Evolutionary conservation across 2,113 vertebrate species (phyloP).

Genomic region (Rostratula benghalensis): DNA sequence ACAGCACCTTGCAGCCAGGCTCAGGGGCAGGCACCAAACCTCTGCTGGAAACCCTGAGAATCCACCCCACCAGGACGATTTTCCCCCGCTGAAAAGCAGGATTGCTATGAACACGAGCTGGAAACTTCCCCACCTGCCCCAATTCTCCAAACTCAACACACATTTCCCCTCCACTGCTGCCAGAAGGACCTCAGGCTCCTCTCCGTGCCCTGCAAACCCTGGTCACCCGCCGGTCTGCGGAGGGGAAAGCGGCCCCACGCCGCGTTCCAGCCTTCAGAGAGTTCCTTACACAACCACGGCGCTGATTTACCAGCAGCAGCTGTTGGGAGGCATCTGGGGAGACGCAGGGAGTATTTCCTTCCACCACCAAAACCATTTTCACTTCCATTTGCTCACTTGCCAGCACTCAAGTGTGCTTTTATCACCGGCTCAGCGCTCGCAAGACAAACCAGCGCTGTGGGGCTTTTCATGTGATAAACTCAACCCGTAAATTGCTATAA

Average conservation of each 20-base stretch:
- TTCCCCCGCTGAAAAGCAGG: background rate
- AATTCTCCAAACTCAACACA: accelerated
- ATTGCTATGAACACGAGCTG: background rate
- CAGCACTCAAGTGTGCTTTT: background rate
- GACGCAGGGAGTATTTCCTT: background rate
- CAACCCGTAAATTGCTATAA: background rate
- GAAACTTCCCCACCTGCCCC: background rate
- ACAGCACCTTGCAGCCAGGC: background rate
- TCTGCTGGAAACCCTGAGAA: background rate
- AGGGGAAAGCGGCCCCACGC: background rate
- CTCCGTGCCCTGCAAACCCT: background rate
- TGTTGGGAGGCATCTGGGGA: background rate
- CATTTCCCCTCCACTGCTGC: background rate
- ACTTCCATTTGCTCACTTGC: background rate
- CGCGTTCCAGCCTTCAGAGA: background rate
- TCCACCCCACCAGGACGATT: background rate
- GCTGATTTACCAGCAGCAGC: background rate
- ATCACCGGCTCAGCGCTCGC: background rate
- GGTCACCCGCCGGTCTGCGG: background rate
- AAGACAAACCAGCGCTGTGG: background rate
- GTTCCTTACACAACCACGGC: background rate
- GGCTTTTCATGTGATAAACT: background rate
- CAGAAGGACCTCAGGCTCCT: background rate
- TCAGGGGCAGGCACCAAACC: background rate
- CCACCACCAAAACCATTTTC: background rate